A percentile compares a stretch with the other conserved stretches of the same genome.
These are phyloP conservation scores for Aphidoletes aphidimyza DNA, from an alignment of 2,888 invertebrate species.

Conservation along the genomic window DNA sequence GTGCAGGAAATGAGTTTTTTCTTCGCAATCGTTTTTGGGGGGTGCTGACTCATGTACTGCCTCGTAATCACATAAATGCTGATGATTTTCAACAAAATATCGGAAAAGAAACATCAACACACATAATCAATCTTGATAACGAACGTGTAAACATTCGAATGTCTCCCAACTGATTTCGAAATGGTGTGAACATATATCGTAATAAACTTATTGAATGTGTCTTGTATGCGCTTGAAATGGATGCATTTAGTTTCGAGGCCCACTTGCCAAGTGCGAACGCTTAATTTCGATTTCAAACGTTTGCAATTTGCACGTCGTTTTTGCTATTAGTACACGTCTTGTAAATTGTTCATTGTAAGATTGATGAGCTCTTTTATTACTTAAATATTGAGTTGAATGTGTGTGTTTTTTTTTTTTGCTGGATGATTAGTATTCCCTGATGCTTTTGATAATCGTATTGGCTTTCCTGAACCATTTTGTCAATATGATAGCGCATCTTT, in stretches of 20 bases:
- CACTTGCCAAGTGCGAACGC: neutral
- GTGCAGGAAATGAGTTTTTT: conserved; percentile 39
- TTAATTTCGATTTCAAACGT: neutral
- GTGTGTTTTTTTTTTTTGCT: neutral
- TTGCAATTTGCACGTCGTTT: neutral
- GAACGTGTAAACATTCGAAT: conserved; percentile 39
- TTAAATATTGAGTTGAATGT: neutral
- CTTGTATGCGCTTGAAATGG: neutral
- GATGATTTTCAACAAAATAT: conserved; percentile 32
- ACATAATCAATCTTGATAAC: conserved; percentile 51
- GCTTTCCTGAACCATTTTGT: no score
- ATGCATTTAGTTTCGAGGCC: neutral
- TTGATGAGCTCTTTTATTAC: conserved; percentile 7
- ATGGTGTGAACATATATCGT: neutral
- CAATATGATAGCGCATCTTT: no score
- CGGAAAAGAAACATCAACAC: conserved; percentile 6
- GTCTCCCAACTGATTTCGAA: neutral
- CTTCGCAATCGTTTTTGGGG: neutral
- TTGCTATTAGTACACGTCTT: neutral
- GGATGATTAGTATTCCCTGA: neutral
- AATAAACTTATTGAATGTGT: neutral
- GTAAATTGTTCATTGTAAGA: neutral
- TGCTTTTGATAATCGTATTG: no score
- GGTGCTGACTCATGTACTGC: conserved; percentile 32
- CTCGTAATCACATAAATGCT: conserved; percentile 40